Base-by-base conservation (phyloP, 2,113 vertebrate genomes). In the Crotalus horridus region DNA sequence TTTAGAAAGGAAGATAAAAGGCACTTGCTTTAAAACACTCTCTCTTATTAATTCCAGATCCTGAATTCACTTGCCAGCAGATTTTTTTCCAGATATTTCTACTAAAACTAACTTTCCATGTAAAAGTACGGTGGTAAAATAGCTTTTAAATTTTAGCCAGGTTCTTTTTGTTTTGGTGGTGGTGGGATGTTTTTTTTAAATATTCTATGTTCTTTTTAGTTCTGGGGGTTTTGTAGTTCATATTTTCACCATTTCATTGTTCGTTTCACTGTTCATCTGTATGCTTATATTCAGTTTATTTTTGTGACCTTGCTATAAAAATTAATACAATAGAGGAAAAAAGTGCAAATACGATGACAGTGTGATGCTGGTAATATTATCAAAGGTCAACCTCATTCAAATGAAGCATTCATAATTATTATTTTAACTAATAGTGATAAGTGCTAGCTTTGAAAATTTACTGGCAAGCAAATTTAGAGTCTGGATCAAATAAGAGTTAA, bases 51-150 rank as follows among this genome's bases (percentile, higher is more conserved):
- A 89, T 48, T 81, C 64, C 24, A 61, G 64, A 21, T 21, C 39
- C 10, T 26, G 53, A 86, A 55, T 87, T 0, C 48, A 89, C 21
- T 93, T 90, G 48, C 29, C 48, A 89, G 55, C 20, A 87, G 43
- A 26, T 61, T 1, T n/a, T 58, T 56, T 94, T 74, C 9, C 69
- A 92, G 89, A 11, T 26, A 48, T 26, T 46, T 51, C 39, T 6
- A 91, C 85, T 94, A 93, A 94, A 94, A 94, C 86, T 10, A 92
- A 53, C 74, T 64, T 86, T 0, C 1, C 24, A 88, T 24, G 91
- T 89, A 69, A 90, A 3, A 13, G 90, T 46, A 51, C 8, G 87
- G 7, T 92, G 9, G 29, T 69, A n/a, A 69, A n/a, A 69, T n/a
- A n/a, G 1, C 12, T 69, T 33, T 69, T 69, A 33, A 15, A 69